Evolutionary conservation across 1,140 invertebrate species (phyloP).

Genomic region (Cyclina sinensis): DNA sequence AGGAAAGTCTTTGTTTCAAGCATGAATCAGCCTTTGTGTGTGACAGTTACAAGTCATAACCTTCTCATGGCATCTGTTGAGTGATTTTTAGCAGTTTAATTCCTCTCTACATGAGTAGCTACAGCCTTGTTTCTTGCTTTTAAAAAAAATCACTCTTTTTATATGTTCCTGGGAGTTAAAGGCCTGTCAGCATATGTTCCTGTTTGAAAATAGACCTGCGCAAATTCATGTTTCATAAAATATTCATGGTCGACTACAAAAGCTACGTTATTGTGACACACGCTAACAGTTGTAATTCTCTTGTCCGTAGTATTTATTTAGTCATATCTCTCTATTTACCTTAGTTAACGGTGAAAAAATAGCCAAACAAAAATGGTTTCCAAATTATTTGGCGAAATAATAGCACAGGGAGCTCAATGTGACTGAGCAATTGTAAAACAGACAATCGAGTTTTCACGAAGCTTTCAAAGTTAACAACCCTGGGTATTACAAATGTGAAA

Average conservation of each 20-base stretch:
- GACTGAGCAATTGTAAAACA: background rate
- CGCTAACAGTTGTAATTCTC: background rate
- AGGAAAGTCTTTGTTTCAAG: too few relatives aligned
- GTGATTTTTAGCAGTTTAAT: background rate
- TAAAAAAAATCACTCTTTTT: background rate
- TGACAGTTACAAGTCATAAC: background rate
- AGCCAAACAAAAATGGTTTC: conserved; percentile 22
- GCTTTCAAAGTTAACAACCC: background rate
- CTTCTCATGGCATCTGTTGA: background rate
- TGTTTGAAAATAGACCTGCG: conserved; percentile 7
- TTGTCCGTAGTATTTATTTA: conserved; percentile 44
- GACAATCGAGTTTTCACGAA: background rate
- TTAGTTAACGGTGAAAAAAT: conserved; percentile 37
- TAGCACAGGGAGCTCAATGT: background rate
- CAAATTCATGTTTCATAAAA: conserved; percentile 68
- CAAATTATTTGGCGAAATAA: conserved; percentile 21
- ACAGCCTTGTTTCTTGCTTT: background rate
- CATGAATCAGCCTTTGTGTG: background rate
- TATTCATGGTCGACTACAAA: conserved; percentile 52
- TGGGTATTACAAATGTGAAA: background rate
- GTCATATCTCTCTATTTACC: conserved; percentile 52
- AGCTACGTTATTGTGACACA: conserved; percentile 34
- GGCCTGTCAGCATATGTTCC: conserved; percentile 37
- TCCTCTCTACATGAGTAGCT: background rate
- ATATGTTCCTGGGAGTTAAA: conserved; percentile 27